Conservation (phyloP, 1,140 invertebrate species). For the Leptinotarsa lineolata region DNA sequence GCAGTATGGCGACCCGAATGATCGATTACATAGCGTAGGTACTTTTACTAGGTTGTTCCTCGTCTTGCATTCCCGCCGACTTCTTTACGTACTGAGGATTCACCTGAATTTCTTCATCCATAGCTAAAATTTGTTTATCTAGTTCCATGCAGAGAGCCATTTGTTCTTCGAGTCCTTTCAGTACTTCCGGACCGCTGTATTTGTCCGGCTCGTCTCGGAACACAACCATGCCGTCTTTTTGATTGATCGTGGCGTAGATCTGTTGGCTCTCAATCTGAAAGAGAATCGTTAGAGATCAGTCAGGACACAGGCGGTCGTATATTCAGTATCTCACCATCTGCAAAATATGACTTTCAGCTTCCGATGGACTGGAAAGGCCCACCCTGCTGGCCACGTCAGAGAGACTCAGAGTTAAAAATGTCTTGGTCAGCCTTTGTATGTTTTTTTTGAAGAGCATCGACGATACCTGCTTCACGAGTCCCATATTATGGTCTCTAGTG, state of each 20-base stretch:
- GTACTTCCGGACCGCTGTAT: conserved; percentile 85
- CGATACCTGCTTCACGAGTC: conserved; percentile 82
- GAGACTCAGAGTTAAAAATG: conserved; percentile 92
- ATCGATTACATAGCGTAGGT: conserved; percentile 58
- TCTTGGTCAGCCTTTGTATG: conserved; percentile 95
- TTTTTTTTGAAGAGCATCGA: conserved; percentile 93
- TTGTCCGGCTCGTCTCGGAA: conserved; percentile 96
- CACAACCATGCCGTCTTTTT: conserved; percentile 97
- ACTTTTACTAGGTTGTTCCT: conserved; percentile 62
- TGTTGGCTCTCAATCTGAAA: conserved; percentile 93
- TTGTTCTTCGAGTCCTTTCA: conserved; percentile 84
- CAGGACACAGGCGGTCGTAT: not conserved
- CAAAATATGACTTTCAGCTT: conserved; percentile 93
- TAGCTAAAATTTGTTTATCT: conserved; percentile 83
- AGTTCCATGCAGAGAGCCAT: conserved; percentile 85
- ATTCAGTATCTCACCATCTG: conserved; percentile 76
- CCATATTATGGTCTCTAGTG: conserved; percentile 83
- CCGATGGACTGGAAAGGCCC: conserved; percentile 77
- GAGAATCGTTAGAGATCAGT: not conserved
- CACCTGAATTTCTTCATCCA: conserved; percentile 93
- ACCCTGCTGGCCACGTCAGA: conserved; percentile 92
- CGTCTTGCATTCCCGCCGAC: conserved; percentile 67
- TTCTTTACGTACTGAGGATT: conserved; percentile 87
- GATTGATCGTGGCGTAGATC: conserved; percentile 96
- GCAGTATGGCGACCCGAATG: conserved; percentile 13